A percentile compares a stretch with the other conserved stretches of the same genome.
These are phyloP conservation scores for Schizotus pectinicornis DNA, from an alignment of 2,888 invertebrate genomes.

Conservation along the genomic window DNA sequence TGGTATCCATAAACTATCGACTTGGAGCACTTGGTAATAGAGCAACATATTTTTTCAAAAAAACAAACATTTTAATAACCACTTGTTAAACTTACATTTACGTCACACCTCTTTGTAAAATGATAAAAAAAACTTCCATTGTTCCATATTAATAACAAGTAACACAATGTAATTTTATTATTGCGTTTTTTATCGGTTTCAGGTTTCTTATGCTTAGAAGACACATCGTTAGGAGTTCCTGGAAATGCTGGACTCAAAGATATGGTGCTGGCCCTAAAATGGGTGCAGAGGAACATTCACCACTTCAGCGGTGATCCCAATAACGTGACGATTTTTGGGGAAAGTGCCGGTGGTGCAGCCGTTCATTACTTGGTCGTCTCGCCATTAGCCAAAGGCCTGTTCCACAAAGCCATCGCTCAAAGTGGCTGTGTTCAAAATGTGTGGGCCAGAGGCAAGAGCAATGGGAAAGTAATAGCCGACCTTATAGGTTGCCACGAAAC, in stretches of 20 bases:
- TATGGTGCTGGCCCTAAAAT: conserved; percentile 61
- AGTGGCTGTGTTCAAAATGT: conserved; percentile 48
- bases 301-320: conserved; percentile 44
- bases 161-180: neutral
- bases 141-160: neutral
- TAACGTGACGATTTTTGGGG: conserved; percentile 61
- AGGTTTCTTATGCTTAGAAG: conserved; percentile 61
- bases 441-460: conserved; percentile 40
- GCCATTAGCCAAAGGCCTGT: conserved; percentile 56
- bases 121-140: neutral
- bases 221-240: conserved; percentile 58
- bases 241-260: conserved; percentile 64
- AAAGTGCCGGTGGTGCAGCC: conserved; percentile 62
- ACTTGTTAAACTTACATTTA: neutral
- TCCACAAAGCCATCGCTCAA: conserved; percentile 52
- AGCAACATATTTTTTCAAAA: no score
- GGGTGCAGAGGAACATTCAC: conserved; percentile 60
- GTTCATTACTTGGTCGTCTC: conserved; percentile 61
- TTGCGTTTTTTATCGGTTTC: conserved; percentile 8
- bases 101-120: no score
- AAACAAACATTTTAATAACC: no score
- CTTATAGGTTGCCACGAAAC: conserved; percentile 52
- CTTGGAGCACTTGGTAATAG: conserved; percentile 53
- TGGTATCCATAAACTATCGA: conserved; percentile 55
- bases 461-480: conserved; percentile 47